Evolutionary conservation across 2,888 invertebrate genomes (phyloP).

Genomic region (Odontothrips loti): DNA sequence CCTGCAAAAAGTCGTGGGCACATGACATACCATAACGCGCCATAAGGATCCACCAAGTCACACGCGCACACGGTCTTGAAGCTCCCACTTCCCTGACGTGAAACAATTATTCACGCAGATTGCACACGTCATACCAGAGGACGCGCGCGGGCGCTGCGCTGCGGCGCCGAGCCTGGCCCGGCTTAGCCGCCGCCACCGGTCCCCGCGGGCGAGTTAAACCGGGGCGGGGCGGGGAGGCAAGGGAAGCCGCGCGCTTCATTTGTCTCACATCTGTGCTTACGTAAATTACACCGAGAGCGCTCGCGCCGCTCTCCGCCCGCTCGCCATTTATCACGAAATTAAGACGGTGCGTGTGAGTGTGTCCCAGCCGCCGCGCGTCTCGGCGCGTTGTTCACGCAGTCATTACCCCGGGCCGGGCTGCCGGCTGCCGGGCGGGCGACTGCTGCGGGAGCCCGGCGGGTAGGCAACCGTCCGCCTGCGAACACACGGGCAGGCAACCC

Average conservation of each 20-base stretch:
- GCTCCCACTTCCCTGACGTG: background rate
- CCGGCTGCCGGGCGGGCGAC: no score
- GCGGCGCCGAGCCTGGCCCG: background rate
- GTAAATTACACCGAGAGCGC: background rate
- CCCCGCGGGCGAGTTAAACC: no score
- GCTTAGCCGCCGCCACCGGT: background rate
- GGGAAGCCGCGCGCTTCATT: background rate
- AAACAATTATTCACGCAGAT: background rate
- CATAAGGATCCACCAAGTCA: background rate
- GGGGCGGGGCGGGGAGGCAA: no score
- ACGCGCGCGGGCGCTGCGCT: background rate
- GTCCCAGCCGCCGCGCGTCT: background rate
- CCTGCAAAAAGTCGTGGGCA: background rate
- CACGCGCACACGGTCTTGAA: background rate
- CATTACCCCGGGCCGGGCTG: no score
- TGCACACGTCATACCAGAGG: background rate
- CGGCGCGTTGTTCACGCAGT: no score
- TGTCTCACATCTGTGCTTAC: slow-evolving; percentile 13
- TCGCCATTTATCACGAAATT: slow-evolving; percentile 15
- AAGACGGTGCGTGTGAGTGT: background rate
- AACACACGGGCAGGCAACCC: no score
- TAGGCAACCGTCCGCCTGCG: no score
- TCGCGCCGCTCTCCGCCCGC: background rate
- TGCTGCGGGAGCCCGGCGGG: no score
- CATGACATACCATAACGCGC: no score